These are phyloP conservation scores for Bombus superbus DNA, from an alignment of 1,140 invertebrate species.

Conservation along the genomic window DNA sequence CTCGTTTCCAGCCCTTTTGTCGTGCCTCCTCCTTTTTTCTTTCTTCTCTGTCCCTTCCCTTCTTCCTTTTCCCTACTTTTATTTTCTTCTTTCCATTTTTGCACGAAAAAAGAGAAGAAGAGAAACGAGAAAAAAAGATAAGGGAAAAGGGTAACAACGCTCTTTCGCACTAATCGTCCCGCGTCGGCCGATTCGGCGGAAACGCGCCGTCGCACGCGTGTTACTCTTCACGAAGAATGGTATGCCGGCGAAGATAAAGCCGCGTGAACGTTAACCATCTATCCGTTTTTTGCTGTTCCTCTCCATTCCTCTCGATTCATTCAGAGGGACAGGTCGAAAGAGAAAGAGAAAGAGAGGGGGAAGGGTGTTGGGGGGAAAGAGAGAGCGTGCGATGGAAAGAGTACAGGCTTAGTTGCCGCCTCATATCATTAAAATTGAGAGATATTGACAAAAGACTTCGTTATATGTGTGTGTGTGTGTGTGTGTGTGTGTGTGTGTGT, in stretches of 20 bases:
- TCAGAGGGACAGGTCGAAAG: constrained; percentile 9
- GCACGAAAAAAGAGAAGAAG: background rate
- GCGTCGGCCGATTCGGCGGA: constrained; percentile 67
- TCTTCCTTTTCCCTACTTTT: background rate
- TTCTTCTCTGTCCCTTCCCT: background rate
- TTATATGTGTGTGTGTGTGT: too few relatives aligned
- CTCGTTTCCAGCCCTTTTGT: constrained; percentile 45
- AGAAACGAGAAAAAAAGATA: background rate
- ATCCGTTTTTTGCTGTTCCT: constrained; percentile 26
- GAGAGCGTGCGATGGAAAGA: constrained; percentile 4
- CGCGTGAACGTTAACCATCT: constrained; percentile 57
- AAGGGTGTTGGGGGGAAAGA: background rate
- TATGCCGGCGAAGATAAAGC: constrained; percentile 56
- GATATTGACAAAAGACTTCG: constrained; percentile 80
- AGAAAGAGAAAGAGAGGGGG: background rate
- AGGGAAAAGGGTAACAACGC: constrained; percentile 60
- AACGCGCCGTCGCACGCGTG: constrained; percentile 55
- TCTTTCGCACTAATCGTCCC: constrained; percentile 64
- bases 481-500: too few relatives aligned
- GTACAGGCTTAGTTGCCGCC: constrained; percentile 55
- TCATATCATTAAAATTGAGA: constrained; percentile 83
- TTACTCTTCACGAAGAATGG: constrained; percentile 46
- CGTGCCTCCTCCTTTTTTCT: constrained; percentile 21
- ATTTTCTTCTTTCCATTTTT: background rate
- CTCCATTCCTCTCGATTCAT: constrained; percentile 15